These are phyloP conservation scores for Schizopygopsis malacanthus DNA, from an alignment of 2,797 vertebrate genomes.

Conservation along the genomic window DNA sequence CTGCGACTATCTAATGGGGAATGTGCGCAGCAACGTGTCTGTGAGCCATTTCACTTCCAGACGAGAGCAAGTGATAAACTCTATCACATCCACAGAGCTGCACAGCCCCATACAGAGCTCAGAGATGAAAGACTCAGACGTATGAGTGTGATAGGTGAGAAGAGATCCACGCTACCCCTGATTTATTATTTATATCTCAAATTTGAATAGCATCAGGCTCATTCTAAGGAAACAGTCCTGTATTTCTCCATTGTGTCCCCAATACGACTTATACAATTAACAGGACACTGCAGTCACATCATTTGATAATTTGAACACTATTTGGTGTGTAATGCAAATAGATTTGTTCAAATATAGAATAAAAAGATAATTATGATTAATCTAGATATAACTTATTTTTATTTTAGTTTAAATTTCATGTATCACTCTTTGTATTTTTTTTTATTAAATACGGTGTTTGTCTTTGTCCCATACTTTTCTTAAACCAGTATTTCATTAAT, in stretches of 20 bases:
- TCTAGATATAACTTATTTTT: not conserved
- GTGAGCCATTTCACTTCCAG: conserved; percentile 48
- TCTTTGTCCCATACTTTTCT: not conserved
- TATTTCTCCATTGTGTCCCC: not conserved
- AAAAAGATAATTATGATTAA: too few relatives aligned
- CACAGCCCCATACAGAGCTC: conserved; percentile 22
- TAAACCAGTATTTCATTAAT: not conserved
- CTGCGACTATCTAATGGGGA: conserved; percentile 39
- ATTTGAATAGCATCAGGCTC: not conserved
- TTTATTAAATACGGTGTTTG: not conserved
- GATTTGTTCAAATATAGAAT: too few relatives aligned
- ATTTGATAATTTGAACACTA: not conserved
- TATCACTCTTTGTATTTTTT: too few relatives aligned
- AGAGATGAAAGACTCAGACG: conserved; percentile 52
- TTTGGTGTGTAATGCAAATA: not conserved
- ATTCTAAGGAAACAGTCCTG: not conserved
- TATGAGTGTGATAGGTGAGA: conserved; percentile 26
- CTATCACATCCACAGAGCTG: conserved; percentile 41
- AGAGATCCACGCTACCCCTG: not conserved
- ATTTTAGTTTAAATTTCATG: not conserved
- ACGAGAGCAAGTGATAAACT: conserved; percentile 50
- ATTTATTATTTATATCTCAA: conserved; percentile 8
- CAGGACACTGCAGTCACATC: not conserved
- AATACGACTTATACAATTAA: not conserved
- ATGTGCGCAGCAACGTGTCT: conserved; percentile 36